Percentiles rank a stretch among this genome's conserved stretches.
Conservation (phyloP, 1,140 invertebrate species). For the Drosophila subobscura region DNA sequence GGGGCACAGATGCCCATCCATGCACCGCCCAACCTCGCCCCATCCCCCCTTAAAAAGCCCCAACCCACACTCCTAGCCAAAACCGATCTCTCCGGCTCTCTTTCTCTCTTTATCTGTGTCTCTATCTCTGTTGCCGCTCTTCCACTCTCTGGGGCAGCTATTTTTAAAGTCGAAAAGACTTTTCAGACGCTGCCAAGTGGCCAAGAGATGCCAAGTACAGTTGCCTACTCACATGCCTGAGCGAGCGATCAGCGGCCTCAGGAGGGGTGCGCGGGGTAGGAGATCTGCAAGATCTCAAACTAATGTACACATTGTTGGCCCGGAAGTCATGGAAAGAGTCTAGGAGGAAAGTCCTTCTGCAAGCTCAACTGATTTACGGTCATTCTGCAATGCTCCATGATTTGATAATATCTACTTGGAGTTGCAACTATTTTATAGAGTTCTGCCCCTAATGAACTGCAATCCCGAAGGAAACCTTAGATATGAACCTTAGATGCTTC, state of each 20-base stretch:
- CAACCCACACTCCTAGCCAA: conserved; percentile 38
- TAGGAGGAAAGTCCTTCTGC: too few species aligned
- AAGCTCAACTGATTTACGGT: not conserved
- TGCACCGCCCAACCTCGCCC: not conserved
- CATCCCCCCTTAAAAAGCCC: not conserved
- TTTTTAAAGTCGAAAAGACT: conserved; percentile 74
- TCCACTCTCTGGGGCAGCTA: conserved; percentile 57
- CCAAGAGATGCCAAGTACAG: conserved; percentile 63
- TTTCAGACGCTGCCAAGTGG: conserved; percentile 70
- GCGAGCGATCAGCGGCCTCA: conserved; percentile 13
- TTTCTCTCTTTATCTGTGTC: not conserved
- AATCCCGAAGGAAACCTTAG: too few species aligned
- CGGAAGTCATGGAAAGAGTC: too few species aligned
- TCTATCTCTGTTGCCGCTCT: conserved; percentile 8
- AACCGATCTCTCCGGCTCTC: conserved; percentile 43
- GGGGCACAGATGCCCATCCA: not conserved
- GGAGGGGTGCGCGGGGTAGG: too few species aligned
- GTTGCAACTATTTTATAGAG: too few species aligned
- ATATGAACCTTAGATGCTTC: too few species aligned
- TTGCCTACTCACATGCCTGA: conserved; percentile 48
- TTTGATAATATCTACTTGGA: too few species aligned
- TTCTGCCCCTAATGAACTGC: too few species aligned
- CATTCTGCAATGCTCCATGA: too few species aligned
- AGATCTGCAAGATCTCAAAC: too few species aligned
- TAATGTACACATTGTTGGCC: too few species aligned